A percentile compares a stretch with the other conserved stretches of the same genome.
Evolutionary conservation across 2,888 invertebrate genomes (phyloP).

Genomic region (Tupiocoris notatus): DNA sequence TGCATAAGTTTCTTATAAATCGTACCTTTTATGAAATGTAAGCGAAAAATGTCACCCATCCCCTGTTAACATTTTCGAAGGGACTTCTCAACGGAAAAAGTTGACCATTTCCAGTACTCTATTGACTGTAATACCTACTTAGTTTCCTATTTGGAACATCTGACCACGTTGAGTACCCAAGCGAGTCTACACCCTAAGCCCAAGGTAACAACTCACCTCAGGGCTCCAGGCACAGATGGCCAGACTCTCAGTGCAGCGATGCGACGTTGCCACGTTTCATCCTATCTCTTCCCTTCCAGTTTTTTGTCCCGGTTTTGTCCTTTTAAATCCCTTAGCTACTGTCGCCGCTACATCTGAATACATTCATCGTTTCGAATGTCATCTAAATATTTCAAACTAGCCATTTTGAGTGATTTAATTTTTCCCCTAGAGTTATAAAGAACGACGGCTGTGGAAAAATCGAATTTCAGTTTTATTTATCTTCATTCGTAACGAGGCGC

Average conservation of each 20-base stretch:
- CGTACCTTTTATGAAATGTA: no score
- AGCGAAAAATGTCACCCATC: no score
- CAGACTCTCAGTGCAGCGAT: background rate
- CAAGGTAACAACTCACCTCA: constrained; percentile 8
- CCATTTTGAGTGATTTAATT: background rate
- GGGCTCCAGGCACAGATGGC: constrained; percentile 9
- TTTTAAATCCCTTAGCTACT: constrained; percentile 1
- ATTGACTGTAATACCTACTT: no score
- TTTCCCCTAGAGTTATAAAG: background rate
- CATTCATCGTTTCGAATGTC: background rate
- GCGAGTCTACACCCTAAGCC: background rate
- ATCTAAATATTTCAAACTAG: background rate
- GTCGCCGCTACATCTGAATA: background rate
- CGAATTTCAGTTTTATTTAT: no score
- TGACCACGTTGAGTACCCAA: no score
- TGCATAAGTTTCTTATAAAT: no score
- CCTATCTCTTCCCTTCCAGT: background rate
- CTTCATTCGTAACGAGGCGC: no score
- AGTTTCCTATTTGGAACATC: no score
- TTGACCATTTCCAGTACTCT: no score
- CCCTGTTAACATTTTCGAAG: no score
- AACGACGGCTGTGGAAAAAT: no score
- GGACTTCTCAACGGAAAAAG: no score
- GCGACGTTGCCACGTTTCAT: constrained; percentile 8
- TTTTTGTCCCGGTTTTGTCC: background rate